Conservation (phyloP, 2,113 vertebrate species). For the Daboia siamensis region DNA sequence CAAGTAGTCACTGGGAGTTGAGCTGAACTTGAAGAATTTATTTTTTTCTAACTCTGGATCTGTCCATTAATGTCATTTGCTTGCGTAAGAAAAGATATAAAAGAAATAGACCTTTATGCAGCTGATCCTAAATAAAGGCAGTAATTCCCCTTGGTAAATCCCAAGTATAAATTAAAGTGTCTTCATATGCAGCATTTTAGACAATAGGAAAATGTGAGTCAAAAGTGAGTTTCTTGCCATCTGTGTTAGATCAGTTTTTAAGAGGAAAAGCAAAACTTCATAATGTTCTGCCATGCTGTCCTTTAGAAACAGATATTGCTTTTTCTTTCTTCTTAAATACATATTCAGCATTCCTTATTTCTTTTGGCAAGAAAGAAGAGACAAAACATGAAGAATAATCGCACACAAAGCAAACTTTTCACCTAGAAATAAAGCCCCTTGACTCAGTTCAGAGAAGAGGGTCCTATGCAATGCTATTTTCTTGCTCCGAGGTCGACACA, state of each 20-base stretch:
- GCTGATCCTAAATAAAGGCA: constrained; percentile 56
- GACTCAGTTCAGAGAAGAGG: constrained; percentile 56
- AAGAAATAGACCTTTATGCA: constrained; percentile 49
- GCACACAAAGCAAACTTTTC: constrained; percentile 62
- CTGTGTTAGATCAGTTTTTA: constrained; percentile 64
- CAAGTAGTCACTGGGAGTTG: background rate
- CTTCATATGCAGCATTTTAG: constrained; percentile 66
- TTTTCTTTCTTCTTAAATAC: constrained; percentile 78
- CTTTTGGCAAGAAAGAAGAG: constrained; percentile 45
- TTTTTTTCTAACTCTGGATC: constrained; percentile 64
- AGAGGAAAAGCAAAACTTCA: constrained; percentile 68
- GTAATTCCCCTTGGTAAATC: constrained; percentile 64
- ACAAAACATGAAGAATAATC: constrained; percentile 52
- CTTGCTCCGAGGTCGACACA: constrained; percentile 51
- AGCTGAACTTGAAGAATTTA: background rate
- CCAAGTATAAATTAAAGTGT: constrained; percentile 70
- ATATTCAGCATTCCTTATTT: constrained; percentile 68
- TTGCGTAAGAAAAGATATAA: constrained; percentile 48
- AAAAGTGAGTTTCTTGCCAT: constrained; percentile 73
- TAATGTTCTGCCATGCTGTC: constrained; percentile 70
- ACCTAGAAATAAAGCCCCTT: constrained; percentile 41
- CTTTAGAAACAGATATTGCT: constrained; percentile 71
- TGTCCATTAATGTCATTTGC: constrained; percentile 70
- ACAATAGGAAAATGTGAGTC: constrained; percentile 66
- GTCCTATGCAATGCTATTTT: constrained; percentile 53